Conservation (phyloP, 2,113 vertebrate species). For the Octodon degus region DNA sequence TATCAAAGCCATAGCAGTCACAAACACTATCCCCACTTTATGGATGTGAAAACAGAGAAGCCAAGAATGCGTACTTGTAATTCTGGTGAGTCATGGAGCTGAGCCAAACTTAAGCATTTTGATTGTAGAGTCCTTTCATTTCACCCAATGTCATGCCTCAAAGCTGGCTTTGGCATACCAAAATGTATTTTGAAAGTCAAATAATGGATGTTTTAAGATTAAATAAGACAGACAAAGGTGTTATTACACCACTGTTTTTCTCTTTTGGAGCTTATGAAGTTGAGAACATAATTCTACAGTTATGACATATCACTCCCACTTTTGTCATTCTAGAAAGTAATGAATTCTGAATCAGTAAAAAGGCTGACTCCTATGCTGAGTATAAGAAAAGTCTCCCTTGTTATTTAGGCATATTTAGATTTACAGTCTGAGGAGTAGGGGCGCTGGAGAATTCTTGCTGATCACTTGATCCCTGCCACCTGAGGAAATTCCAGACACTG, state of each 20-base stretch:
- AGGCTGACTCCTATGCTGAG: not conserved
- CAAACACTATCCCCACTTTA: not conserved
- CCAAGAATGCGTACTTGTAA: not conserved
- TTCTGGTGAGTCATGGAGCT: not conserved
- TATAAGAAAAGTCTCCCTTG: not conserved
- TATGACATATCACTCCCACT: not conserved
- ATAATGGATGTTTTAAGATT: not conserved
- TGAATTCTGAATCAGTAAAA: not conserved
- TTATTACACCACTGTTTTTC: not conserved
- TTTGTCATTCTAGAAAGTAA: not conserved
- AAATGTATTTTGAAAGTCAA: not conserved
- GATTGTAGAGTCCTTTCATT: not conserved
- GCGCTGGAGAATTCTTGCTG: not conserved
- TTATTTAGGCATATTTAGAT: not conserved
- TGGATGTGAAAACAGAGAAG: conserved; percentile 11
- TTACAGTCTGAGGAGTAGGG: not conserved
- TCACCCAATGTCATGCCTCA: not conserved
- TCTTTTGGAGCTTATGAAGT: not conserved
- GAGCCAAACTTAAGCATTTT: not conserved
- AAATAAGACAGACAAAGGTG: not conserved
- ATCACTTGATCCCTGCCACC: not conserved
- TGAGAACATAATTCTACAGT: not conserved
- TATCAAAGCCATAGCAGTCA: not conserved
- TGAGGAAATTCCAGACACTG: not conserved
- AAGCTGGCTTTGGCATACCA: not conserved